These are phyloP conservation scores for Orchesella flavescens DNA, from an alignment of 2,888 invertebrate species.

Conservation along the genomic window DNA sequence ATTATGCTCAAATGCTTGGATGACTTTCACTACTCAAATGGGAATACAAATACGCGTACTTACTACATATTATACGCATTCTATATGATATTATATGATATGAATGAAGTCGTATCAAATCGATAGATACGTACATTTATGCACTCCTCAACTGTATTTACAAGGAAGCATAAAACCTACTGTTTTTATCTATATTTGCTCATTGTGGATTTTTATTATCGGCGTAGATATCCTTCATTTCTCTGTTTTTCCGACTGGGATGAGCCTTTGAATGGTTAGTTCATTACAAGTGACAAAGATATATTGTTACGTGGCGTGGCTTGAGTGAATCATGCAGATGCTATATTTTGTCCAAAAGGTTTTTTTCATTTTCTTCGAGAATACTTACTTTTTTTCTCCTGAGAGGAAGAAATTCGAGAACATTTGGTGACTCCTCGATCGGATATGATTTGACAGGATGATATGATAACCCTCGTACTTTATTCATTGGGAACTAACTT, in stretches of 20 bases:
- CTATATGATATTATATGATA: background rate
- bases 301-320: slow-evolving; percentile 14
- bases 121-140: too few relatives aligned
- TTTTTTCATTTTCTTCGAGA: background rate
- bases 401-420: slow-evolving; percentile 26
- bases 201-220: slow-evolving; percentile 11
- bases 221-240: slow-evolving; percentile 2
- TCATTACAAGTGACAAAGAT: slow-evolving; percentile 35
- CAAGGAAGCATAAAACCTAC: background rate
- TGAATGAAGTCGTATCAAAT: background rate
- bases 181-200: too few relatives aligned
- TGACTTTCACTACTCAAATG: slow-evolving; percentile 48
- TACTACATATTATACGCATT: background rate
- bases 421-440: slow-evolving; percentile 41
- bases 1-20: slow-evolving; percentile 41
- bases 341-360: background rate
- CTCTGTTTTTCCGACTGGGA: slow-evolving; percentile 8
- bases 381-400: background rate
- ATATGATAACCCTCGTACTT: slow-evolving; percentile 52
- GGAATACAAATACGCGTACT: too few relatives aligned
- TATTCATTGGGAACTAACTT: slow-evolving; percentile 24
- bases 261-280: slow-evolving; percentile 18
- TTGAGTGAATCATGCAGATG: slow-evolving; percentile 18
- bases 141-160: too few relatives aligned
- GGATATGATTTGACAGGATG: slow-evolving; percentile 45